A percentile compares a stretch with the other conserved stretches of the same genome.
Evolutionary conservation across 1,140 invertebrate genomes (phyloP).

Genomic region (Lepeophtheirus salmonis): DNA sequence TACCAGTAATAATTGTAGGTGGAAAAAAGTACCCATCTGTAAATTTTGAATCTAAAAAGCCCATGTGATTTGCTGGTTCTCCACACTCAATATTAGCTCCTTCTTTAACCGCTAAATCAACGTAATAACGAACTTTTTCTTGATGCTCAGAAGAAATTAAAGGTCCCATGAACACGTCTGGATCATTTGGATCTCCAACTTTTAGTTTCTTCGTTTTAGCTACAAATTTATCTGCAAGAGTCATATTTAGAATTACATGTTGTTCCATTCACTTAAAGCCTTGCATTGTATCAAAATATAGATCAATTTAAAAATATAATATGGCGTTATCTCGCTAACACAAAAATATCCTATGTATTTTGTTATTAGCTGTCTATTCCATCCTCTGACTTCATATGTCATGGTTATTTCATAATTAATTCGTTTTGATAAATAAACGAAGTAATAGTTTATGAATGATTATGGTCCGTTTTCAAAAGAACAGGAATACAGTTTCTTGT

Average conservation of each 20-base stretch:
- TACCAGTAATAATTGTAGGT: slow-evolving; percentile 34
- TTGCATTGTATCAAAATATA: too few relatives aligned
- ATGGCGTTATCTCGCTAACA: too few relatives aligned
- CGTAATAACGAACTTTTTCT: slow-evolving; percentile 33
- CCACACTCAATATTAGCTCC: slow-evolving; percentile 25
- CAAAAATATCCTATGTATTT: too few relatives aligned
- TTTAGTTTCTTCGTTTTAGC: slow-evolving; percentile 30
- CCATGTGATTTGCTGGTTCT: slow-evolving; percentile 22
- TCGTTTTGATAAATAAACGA: too few relatives aligned
- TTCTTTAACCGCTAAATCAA: slow-evolving; percentile 26
- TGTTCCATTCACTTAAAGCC: too few relatives aligned
- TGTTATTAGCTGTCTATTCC: too few relatives aligned
- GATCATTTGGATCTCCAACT: slow-evolving; percentile 33
- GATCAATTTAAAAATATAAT: neutral
- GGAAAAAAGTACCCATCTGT: slow-evolving; percentile 35
- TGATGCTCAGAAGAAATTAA: slow-evolving; percentile 32
- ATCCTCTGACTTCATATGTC: too few relatives aligned
- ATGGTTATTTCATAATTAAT: neutral
- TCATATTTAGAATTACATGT: neutral
- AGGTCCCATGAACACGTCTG: slow-evolving; percentile 31
- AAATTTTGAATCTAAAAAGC: slow-evolving; percentile 21
- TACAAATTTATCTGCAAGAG: slow-evolving; percentile 30
- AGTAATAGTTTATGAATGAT: too few relatives aligned
- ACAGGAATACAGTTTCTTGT: too few relatives aligned
- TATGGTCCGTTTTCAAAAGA: too few relatives aligned